Evolutionary conservation across 2,113 vertebrate species (phyloP).

Genomic region (Aptenodytes patagonicus): DNA sequence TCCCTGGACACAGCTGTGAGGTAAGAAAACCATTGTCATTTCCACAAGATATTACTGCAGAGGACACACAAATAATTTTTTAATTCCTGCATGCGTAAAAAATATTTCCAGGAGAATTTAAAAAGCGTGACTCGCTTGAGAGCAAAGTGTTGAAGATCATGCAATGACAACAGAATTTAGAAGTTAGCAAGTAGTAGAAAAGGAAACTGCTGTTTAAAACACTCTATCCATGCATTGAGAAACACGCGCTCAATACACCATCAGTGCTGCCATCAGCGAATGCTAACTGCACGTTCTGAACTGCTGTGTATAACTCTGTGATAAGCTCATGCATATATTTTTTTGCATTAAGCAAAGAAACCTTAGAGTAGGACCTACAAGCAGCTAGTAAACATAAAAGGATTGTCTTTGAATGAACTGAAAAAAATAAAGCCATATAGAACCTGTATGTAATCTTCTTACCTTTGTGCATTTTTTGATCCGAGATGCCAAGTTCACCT

Average conservation of each 20-base stretch:
- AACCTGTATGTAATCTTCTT: not conserved
- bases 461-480: not conserved
- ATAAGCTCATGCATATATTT: not conserved
- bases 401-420: not conserved
- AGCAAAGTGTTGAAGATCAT: not conserved
- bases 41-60: slow-evolving; percentile 26
- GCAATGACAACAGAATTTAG: not conserved
- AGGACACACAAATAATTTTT: not conserved
- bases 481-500: not conserved
- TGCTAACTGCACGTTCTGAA: not conserved
- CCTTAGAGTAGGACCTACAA: not conserved
- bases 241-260: not conserved
- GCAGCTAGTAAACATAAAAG: not conserved
- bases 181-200: not conserved
- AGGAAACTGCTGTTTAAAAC: not conserved
- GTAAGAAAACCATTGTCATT: slow-evolving; percentile 1
- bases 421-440: not conserved
- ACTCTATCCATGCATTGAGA: not conserved
- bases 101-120: not conserved
- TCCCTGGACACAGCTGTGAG: not conserved
- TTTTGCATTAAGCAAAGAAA: not conserved
- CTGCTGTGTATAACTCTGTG: not conserved
- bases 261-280: not conserved
- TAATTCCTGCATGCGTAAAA: not conserved
- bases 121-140: not conserved